Evolutionary conservation across 2,888 invertebrate species (phyloP), one percentile per base, ranked within the genome.

Genomic region (Teleogryllus oceanicus): DNA sequence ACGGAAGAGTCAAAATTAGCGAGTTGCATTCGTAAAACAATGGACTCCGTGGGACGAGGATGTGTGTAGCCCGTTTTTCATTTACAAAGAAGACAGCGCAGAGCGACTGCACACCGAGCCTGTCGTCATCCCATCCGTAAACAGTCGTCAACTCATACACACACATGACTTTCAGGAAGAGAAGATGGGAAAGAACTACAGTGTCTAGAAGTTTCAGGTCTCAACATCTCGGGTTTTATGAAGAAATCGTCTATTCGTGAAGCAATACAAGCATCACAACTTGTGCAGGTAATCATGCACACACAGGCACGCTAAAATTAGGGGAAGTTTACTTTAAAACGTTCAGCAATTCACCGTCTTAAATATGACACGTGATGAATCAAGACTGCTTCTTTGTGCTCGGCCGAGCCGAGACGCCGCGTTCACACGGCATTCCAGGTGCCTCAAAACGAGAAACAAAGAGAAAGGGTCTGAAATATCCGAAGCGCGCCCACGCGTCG

Each of bases 391-490:
- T n/a, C 62, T 62, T 62, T 62, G 62, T 62, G 13, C 62, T 62
- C 16, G 13, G 62, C 37, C 13, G 62, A 62, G 16, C 5, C n/a
- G 62, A 62, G 62, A 16, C 11, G 62, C 62, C 13, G n/a, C 62
- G n/a, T 62, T 62, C 62, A 62, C 62, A n/a, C 62, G n/a, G n/a
- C 62, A 62, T 62, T 62, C 62, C 62, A 18, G 4, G 62, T n/a
- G n/a, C 62, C 62, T 62, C 62, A 62, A 62, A 62, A 62, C 62
- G n/a, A 62, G 62, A 62, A 62, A 62, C 62, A 62, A 62, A 62
- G 62, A 37, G 37, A 37, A 37, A 37, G 37, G 37, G 37, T 37
- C 62, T 62, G 62, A 62, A 62, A 62, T 62, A 62, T 62, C 62
- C n/a, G 62, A 62, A 62, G 62, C 62, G 13, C 62, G n/a, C 62